Evolutionary conservation across 2,113 vertebrate species (phyloP), one percentile per base, ranked within the genome.

Genomic region (Haemorhous mexicanus): DNA sequence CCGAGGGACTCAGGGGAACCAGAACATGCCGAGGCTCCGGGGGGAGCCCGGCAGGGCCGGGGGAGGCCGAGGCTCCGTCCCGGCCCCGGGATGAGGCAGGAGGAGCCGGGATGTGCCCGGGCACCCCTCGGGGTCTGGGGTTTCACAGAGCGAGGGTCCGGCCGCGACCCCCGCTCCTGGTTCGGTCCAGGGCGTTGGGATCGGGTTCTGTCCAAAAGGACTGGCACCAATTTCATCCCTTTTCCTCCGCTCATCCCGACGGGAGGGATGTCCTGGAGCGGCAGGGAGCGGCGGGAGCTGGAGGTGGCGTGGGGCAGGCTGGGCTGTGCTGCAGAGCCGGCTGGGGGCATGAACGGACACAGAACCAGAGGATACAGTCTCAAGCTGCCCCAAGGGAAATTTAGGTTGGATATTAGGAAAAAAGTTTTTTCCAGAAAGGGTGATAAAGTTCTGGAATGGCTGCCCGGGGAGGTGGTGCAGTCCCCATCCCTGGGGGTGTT

Each of bases 161-260:
- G 49, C 35, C 59, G 7, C 27, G 4, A 44, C 27, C 7, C 17
- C 43, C 12, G 1, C 18, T 13, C 18, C 37, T 10, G 2, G 2
- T 23, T 49, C 44, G 16, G 32, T 0, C 35, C n/a, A 2, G 24
- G 17, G 44, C 1, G 3, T 0, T 39, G 53, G 59, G 70, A 10
- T 43, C 16, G 10, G 13, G 13, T 3, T 43, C 30, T 49, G 30
- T 58, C 35, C 70, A 1, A 8, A 28, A 39, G 13, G 24, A 17
- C 35, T 0, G 21, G 58, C 44, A 33, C 12, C 15, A 6, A 13
- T 27, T n/a, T 9, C 2, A 0, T 3, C 2, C 6, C 24, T 23
- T 43, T 32, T 4, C 28, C 59, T n/a, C 27, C 13, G 41, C 41
- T 41, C 41, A 41, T 41, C 41, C 41, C 41, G 13, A 6, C 41